Percentiles rank a stretch among this genome's conserved stretches.
These are phyloP conservation scores for Stenodera caucasica DNA, from an alignment of 2,888 invertebrate species.

Conservation along the genomic window DNA sequence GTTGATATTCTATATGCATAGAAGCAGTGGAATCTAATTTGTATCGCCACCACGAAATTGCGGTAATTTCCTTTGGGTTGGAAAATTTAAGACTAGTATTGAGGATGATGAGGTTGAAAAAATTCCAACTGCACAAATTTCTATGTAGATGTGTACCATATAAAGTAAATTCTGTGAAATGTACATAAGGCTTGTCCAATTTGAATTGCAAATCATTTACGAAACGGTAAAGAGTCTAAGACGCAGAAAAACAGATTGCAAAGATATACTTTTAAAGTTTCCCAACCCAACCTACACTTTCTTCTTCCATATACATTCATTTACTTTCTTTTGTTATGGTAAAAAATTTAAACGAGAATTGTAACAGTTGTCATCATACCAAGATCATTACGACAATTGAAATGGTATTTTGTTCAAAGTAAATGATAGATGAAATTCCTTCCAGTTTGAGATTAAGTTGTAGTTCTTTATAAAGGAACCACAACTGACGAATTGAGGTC, in stretches of 20 bases:
- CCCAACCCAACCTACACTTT: not conserved
- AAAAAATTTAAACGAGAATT: conserved; percentile 10
- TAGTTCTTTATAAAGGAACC: not conserved
- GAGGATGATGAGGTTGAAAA: conserved; percentile 9
- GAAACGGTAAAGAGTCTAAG: not conserved
- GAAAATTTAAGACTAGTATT: conserved; percentile 16
- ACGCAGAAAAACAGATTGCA: conserved; percentile 28
- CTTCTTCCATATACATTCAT: not conserved
- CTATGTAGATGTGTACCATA: conserved; percentile 26
- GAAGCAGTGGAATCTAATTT: not conserved
- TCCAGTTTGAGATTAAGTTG: not conserved
- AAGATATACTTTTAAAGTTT: conserved; percentile 25
- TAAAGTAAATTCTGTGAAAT: conserved; percentile 32
- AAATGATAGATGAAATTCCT: not conserved
- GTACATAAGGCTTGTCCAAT: conserved; percentile 30
- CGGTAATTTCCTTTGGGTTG: not conserved
- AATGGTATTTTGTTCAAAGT: not conserved
- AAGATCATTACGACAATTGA: not conserved
- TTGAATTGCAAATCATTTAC: conserved; percentile 34
- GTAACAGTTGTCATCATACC: not conserved
- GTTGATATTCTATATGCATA: not conserved
- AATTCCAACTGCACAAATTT: conserved; percentile 24
- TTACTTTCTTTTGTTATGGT: conserved; percentile 10
- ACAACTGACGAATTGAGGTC: not conserved
- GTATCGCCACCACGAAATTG: not conserved